Evolutionary conservation across 2,797 vertebrate species (phyloP), one percentile per base, ranked within the genome.

Genomic region (Oophaga sylvatica): DNA sequence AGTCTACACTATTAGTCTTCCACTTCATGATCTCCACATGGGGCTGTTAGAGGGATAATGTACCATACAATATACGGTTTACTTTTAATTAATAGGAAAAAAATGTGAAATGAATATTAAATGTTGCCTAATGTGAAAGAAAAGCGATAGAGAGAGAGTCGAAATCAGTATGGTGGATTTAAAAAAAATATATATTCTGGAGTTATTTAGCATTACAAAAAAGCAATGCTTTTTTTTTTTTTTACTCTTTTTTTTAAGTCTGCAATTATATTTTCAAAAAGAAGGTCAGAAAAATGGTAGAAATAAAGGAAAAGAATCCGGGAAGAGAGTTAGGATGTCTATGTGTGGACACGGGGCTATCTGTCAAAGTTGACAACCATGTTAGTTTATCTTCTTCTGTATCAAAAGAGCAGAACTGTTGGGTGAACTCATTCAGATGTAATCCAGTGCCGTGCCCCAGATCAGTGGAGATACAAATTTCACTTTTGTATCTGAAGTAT

Each of bases 1-100:
- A 98, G 96, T 98, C 97, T 97, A 97, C 96, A 97, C 97, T 97
- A 98, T 99, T 99, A 98, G 97, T 98, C 98, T 98, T 98, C 96
- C 97, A 97, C 97, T 98, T 98, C 97, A 97, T 97, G 96, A 97
- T 97, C 97, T 97, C 97, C 97, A 97, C 97, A 98, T 97, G 98
- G 96, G 97, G 97, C 97, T 97, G 97, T 99, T 99, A 98, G 97
- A 94, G 96, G 96, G 96, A 99, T 99, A 99, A 99, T 99, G 98
- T 99, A 98, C 97, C 97, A 97, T 99, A 98, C 96, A 96, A 96
- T 97, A 97, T 96, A 97, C 95, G 97, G 95, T 98, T 98, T 98
- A 97, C 96, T 99, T 99, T 98, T 99, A 99, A 99, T 99, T 99
- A 99, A 97, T 97, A 96, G 96, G 93, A 95, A 98, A 97, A 97